Percentiles rank a stretch among this genome's conserved stretches.
phyloP scores from a whole-genome alignment of 2,888 invertebrate species.

The Altica lythri region DNA sequence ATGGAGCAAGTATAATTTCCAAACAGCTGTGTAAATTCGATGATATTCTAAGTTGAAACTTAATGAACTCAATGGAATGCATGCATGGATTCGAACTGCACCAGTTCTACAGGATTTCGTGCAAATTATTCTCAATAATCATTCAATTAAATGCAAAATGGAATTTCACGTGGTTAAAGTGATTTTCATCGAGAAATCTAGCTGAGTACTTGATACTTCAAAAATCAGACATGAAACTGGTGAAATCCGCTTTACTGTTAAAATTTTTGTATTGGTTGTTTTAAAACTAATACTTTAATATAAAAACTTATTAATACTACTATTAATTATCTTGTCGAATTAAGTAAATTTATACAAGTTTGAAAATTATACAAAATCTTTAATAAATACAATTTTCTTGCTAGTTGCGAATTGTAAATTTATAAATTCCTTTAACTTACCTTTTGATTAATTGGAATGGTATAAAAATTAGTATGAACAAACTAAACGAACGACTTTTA shows the following conservation, averaged over 20 bases:
- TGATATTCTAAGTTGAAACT: conserved; percentile 14
- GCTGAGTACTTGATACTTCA: neutral
- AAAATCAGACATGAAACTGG: neutral
- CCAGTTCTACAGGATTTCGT: conserved; percentile 15
- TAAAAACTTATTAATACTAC: too few relatives aligned
- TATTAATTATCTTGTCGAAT: too few relatives aligned
- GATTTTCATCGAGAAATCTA: conserved; percentile 10
- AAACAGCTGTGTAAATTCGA: conserved; percentile 12
- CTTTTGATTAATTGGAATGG: too few relatives aligned
- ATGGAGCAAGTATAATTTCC: neutral
- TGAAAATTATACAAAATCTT: too few relatives aligned
- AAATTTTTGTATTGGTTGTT: too few relatives aligned
- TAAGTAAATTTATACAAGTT: too few relatives aligned
- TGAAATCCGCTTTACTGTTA: neutral
- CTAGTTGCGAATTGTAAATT: too few relatives aligned
- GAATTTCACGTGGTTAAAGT: conserved; percentile 17
- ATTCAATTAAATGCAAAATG: conserved; percentile 22
- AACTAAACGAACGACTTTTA: too few relatives aligned
- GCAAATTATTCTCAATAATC: conserved; percentile 26
- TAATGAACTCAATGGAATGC: conserved; percentile 15
- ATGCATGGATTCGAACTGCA: conserved; percentile 16
- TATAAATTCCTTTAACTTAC: too few relatives aligned
- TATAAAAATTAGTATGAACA: too few relatives aligned
- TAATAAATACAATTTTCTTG: too few relatives aligned
- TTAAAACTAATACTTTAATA: too few relatives aligned